Evolutionary conservation across 2,888 invertebrate species (phyloP).

Genomic region (Amitus sp.): DNA sequence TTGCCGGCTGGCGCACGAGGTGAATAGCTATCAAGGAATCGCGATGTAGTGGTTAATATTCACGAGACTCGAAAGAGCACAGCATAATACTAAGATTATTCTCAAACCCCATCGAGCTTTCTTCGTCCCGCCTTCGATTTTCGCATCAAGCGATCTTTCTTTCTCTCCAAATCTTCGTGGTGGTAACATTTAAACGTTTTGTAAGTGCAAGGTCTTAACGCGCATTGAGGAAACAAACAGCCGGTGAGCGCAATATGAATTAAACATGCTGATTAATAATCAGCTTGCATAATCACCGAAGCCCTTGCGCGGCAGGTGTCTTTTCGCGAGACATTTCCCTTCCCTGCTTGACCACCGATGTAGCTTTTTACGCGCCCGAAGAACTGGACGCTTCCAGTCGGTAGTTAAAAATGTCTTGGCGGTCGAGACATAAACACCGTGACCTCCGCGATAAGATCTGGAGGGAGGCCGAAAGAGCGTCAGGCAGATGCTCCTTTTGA

Average conservation of each 20-base stretch:
- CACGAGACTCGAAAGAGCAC: conserved; percentile 34
- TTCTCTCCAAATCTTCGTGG: conserved; percentile 10
- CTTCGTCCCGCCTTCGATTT: conserved; percentile 1
- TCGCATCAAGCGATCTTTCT: conserved; percentile 1
- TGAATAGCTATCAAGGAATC: conserved; percentile 46
- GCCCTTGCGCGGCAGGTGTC: conserved; percentile 65
- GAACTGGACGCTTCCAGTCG: conserved; percentile 45
- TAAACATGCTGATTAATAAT: conserved; percentile 66
- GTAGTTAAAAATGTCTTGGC: conserved; percentile 64
- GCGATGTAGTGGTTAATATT: conserved; percentile 24
- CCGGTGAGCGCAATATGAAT: conserved; percentile 63
- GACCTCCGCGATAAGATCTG: conserved; percentile 64
- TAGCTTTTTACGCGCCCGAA: conserved; percentile 20
- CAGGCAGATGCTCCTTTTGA: conserved; percentile 54
- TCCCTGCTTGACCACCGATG: conserved; percentile 44
- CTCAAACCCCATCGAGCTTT: too few species aligned
- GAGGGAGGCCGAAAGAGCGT: conserved; percentile 51
- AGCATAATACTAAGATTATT: conserved; percentile 32
- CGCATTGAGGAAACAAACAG: conserved; percentile 65
- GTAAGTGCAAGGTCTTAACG: conserved; percentile 57
- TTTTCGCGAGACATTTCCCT: conserved; percentile 45
- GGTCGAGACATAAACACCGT: conserved; percentile 62
- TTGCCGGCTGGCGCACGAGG: conserved; percentile 38
- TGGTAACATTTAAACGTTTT: conserved; percentile 49
- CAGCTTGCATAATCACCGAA: too few species aligned